Conservation (phyloP, 2,888 invertebrate genomes). For the Chrysotoxum bicinctum region DNA sequence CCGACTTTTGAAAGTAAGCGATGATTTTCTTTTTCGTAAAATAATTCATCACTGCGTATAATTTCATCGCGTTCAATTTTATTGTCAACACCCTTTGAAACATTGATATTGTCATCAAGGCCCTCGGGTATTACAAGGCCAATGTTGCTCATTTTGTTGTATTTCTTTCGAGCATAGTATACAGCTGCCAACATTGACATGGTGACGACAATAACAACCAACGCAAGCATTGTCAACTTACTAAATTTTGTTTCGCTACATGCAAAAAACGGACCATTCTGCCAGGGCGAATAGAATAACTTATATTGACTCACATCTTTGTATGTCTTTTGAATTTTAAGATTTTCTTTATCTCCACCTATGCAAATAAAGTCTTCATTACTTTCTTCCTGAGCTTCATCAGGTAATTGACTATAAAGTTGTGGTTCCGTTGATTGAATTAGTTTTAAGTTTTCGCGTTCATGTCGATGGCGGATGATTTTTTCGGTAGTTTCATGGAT, state of each 20-base stretch:
- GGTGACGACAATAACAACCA: constrained; percentile 63
- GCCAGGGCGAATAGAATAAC: constrained; percentile 76
- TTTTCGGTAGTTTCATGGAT: constrained; percentile 44
- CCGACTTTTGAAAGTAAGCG: constrained; percentile 71
- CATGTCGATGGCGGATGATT: constrained; percentile 60
- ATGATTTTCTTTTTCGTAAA: constrained; percentile 72
- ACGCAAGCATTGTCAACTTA: constrained; percentile 73
- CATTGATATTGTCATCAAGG: constrained; percentile 74
- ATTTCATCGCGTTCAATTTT: constrained; percentile 69
- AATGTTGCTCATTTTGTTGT: constrained; percentile 77
- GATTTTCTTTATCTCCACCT: neutral
- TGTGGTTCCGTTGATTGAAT: constrained; percentile 18
- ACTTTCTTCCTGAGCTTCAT: constrained; percentile 11
- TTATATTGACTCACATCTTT: constrained; percentile 60
- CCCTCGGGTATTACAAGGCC: constrained; percentile 76
- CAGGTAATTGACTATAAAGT: neutral
- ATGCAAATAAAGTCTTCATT: constrained; percentile 44
- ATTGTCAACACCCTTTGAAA: constrained; percentile 71
- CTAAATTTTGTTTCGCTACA: constrained; percentile 72
- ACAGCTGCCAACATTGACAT: constrained; percentile 58
- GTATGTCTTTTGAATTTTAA: constrained; percentile 33
- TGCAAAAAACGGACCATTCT: constrained; percentile 69
- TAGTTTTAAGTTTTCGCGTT: constrained; percentile 59
- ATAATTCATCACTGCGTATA: constrained; percentile 73
- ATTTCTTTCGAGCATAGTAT: constrained; percentile 74